These are phyloP conservation scores for Hystrix brachyura DNA, from an alignment of 2,113 vertebrate species.

Conservation along the genomic window DNA sequence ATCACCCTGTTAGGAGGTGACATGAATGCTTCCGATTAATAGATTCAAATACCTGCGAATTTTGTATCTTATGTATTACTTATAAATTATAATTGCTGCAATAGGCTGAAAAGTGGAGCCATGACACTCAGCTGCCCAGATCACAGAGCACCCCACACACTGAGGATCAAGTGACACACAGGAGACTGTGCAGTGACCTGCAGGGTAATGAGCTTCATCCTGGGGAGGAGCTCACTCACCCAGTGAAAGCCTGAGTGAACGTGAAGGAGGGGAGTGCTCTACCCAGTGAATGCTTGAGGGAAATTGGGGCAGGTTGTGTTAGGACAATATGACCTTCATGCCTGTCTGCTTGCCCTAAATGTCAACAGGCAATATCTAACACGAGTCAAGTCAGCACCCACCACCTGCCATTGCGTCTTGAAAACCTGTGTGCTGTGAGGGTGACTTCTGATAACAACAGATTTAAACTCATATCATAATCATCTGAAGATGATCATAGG, in stretches of 20 bases:
- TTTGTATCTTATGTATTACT: neutral
- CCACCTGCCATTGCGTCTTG: neutral
- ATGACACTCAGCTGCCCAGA: neutral
- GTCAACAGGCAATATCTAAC: neutral
- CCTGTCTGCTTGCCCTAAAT: neutral
- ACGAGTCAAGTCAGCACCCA: neutral
- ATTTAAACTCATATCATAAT: conserved; percentile 77
- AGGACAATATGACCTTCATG: neutral
- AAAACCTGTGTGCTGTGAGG: neutral
- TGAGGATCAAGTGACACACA: neutral
- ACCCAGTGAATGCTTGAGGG: too few species aligned
- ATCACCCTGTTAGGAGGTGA: neutral
- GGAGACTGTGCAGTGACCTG: neutral
- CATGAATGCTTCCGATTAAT: neutral
- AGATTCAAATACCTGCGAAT: neutral
- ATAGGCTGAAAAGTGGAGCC: neutral
- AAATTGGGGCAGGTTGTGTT: neutral
- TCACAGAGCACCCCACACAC: neutral
- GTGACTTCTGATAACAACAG: conserved; percentile 66
- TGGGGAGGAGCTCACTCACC: neutral
- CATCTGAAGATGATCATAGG: neutral
- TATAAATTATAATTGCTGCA: neutral
- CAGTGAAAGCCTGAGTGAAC: neutral
- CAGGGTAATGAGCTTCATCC: neutral
- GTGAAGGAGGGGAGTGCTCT: too few species aligned